Evolutionary conservation across 2,113 vertebrate genomes (phyloP).

Genomic region (Hippopotamus amphibius): DNA sequence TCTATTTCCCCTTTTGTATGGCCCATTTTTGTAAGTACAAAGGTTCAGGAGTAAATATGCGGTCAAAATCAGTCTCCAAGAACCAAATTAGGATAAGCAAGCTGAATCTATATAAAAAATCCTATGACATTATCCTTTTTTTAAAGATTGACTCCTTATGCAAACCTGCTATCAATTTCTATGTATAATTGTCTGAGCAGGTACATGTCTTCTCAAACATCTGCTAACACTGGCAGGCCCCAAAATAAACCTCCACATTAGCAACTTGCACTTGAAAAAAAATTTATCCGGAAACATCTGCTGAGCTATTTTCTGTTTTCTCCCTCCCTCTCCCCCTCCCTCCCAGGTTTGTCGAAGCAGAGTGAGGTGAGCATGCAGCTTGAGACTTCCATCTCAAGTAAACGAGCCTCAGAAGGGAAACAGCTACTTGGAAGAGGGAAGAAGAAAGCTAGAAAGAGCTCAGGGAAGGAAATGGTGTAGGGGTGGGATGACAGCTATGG

Average conservation of each 20-base stretch:
- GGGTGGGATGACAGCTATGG: background rate
- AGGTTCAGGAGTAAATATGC: conserved; percentile 38
- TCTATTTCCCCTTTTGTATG: background rate
- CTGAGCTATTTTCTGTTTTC: conserved; percentile 85
- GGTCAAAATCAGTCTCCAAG: background rate
- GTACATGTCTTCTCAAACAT: conserved; percentile 84
- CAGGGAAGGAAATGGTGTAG: background rate
- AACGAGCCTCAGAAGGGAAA: conserved; percentile 75
- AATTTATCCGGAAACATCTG: conserved; percentile 86
- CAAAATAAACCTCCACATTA: conserved; percentile 85
- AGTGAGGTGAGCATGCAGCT: conserved; percentile 80
- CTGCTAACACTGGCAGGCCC: conserved; percentile 82
- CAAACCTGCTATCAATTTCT: conserved; percentile 76
- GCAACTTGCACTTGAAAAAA: conserved; percentile 73
- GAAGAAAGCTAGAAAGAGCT: background rate
- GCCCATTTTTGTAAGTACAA: conserved; percentile 26
- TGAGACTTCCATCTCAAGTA: conserved; percentile 78
- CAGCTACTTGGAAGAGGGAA: conserved; percentile 59
- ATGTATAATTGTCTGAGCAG: conserved; percentile 79
- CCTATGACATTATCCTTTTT: conserved; percentile 19
- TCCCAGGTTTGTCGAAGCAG: conserved; percentile 76
- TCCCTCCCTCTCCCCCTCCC: conserved; percentile 65
- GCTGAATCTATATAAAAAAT: conserved; percentile 21
- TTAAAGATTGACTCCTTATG: conserved; percentile 59
- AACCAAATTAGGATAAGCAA: background rate